Conservation (phyloP, 2,113 vertebrate genomes). For the Vulpes lagopus region DNA sequence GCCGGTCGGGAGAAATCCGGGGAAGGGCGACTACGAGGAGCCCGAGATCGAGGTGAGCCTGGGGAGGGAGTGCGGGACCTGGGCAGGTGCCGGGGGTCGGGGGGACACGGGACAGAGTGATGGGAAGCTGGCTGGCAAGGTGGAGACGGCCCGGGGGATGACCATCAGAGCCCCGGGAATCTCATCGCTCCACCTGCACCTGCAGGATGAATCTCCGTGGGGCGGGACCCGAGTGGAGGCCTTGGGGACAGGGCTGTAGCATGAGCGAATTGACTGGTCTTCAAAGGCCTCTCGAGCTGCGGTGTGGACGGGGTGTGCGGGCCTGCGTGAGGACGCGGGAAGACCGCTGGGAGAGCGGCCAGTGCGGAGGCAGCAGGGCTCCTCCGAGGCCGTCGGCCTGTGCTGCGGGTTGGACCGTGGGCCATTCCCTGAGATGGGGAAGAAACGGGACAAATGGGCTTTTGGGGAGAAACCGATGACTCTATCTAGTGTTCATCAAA, state of each 20-base stretch:
- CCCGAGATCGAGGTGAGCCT: neutral
- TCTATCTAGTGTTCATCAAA: constrained; percentile 56
- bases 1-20: neutral
- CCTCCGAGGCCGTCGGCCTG: neutral
- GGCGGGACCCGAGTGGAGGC: neutral
- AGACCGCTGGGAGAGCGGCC: neutral
- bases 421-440: neutral
- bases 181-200: too few relatives aligned
- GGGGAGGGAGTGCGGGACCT: neutral
- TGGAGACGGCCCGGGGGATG: neutral
- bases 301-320: neutral
- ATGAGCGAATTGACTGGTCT: neutral
- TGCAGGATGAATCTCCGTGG: rapidly evolving
- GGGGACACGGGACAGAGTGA: neutral
- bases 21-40: neutral
- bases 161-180: too few relatives aligned
- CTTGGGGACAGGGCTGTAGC: neutral
- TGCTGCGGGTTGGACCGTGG: neutral
- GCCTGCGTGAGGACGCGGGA: neutral
- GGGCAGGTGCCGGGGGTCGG: neutral
- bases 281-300: neutral
- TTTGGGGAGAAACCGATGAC: constrained; percentile 20
- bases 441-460: constrained; percentile 5
- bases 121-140: neutral
- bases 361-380: neutral